Evolutionary conservation across 2,797 vertebrate genomes (phyloP), one percentile per base, ranked within the genome.

Genomic region (Anguilla pacifica): DNA sequence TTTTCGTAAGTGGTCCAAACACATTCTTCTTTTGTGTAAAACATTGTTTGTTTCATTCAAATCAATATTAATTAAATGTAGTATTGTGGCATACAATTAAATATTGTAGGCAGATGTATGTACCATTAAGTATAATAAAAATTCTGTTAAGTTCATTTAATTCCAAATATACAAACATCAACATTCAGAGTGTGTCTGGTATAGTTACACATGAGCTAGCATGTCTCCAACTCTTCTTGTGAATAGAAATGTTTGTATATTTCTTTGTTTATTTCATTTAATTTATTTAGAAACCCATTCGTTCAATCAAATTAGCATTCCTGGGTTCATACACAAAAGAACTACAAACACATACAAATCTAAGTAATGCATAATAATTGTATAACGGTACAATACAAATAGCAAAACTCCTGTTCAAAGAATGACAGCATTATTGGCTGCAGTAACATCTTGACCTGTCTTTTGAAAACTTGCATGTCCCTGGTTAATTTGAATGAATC

Each of bases 1-100:
- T 97, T 98, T 88, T 93, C 57, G 96, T 99, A 92, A 91, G 97
- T 92, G 39, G 22, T 86, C n/a, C 88, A 25, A 74, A 74, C 17
- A 28, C 53, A 82, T 1, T 64, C 31, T 81, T 46, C 13, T 74
- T 5, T 74, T 46, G 83, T 49, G 43, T 3, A 25, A 6, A 79
- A 43, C 17, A 43, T 79, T 43, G 74, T 46, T 79, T 39, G 35
- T 25, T 86, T 51, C 31, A 79, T 17, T 13, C 25, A 51, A 86
- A 86, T 51, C 59, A 74, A 13, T 51, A 31, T 49, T 70, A 11
- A 67, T 19, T 22, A 39, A 22, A 85, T 46, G 35, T 25, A 49
- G 11, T 57, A 67, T 28, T 87, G 79, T 51, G 31, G 61, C 61
- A 64, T 64, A 22, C 19, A 64, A 25, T 83, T 7, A 72, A 31